Evolutionary conservation across 1,140 invertebrate genomes (phyloP), one percentile per base, ranked within the genome.

Genomic region (Trissolcus basalis): DNA sequence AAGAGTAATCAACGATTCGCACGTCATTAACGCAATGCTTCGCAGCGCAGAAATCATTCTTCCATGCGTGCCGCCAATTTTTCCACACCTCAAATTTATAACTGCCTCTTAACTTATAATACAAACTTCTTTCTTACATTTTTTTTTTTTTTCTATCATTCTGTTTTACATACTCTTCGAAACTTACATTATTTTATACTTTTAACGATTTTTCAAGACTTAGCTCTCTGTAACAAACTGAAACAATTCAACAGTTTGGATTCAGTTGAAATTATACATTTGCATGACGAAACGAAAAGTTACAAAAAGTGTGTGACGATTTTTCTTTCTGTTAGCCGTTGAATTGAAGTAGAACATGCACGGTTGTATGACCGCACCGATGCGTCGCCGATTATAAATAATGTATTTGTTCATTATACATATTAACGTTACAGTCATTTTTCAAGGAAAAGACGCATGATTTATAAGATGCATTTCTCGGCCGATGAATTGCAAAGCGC

Each of bases 391-490:
- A 55, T 54, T 64, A 75, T 75, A 73, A 64, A 69, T 76, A 76
- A 76, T 70, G 65, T 47, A 76, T 70, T 70, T 64, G 45, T 76
- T 65, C 65, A 65, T 59, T 78, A 67, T 65, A 73, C 60, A 70
- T 73, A 73, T 73, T 73, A 67, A 74, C 76, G 56, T 70, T 74
- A 61, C 69, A 71, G 68, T 71, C 56, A 77, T 71, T 71, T 78
- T 73, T 67, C 70, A 69, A 73, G 76, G 61, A 70, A 78, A 78
- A 74, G 61, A 41, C 61, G 70, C 60, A 72, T 74, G 68, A 78
- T 74, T 78, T 70, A 74, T 70, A 50, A 61, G 63, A 70, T 78
- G 65, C 61, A 67, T 63, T 67, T 73, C 64, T 73, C 61, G 61
- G 13, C 41, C 76, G 50, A 69, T 73, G 65, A 78, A 78, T 78